Percentiles rank a stretch among this genome's conserved stretches.
These are phyloP conservation scores for Halictus rubicundus DNA, from an alignment of 1,140 invertebrate genomes.

Conservation along the genomic window DNA sequence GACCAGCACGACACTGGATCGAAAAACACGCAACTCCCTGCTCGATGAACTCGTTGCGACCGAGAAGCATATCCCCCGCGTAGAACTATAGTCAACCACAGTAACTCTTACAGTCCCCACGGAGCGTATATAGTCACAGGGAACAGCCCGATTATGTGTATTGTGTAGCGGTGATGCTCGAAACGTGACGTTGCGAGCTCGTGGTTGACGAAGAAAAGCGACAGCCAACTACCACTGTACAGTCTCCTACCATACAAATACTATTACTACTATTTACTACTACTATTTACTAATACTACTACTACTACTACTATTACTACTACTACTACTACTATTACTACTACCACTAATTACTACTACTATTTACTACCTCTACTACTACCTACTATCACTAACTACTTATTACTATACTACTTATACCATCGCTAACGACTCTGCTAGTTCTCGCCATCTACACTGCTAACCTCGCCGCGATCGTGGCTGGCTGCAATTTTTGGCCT, in stretches of 20 bases:
- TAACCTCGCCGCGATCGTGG: background rate
- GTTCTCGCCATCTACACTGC: background rate
- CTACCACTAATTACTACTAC: background rate
- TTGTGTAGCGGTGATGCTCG: background rate
- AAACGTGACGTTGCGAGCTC: background rate
- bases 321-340: slow-evolving; percentile 23
- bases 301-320: slow-evolving; percentile 25
- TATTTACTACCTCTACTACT: too few relatives aligned
- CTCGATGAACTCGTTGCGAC: slow-evolving; percentile 20
- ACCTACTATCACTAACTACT: too few relatives aligned
- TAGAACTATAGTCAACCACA: background rate
- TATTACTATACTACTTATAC: too few relatives aligned
- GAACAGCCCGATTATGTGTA: too few relatives aligned
- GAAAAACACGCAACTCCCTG: slow-evolving; percentile 43
- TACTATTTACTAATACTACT: slow-evolving; percentile 17
- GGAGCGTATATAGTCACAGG: too few relatives aligned
- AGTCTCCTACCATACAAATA: slow-evolving; percentile 33
- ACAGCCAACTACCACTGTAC: slow-evolving; percentile 64
- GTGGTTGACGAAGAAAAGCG: slow-evolving; percentile 46
- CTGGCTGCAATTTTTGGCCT: background rate
- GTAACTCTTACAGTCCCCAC: too few relatives aligned
- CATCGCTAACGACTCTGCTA: background rate
- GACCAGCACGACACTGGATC: slow-evolving; percentile 5
- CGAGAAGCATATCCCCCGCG: background rate
- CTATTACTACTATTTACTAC: slow-evolving; percentile 35